These are phyloP conservation scores for Bibio marci DNA, from an alignment of 2,888 invertebrate species.

Conservation along the genomic window DNA sequence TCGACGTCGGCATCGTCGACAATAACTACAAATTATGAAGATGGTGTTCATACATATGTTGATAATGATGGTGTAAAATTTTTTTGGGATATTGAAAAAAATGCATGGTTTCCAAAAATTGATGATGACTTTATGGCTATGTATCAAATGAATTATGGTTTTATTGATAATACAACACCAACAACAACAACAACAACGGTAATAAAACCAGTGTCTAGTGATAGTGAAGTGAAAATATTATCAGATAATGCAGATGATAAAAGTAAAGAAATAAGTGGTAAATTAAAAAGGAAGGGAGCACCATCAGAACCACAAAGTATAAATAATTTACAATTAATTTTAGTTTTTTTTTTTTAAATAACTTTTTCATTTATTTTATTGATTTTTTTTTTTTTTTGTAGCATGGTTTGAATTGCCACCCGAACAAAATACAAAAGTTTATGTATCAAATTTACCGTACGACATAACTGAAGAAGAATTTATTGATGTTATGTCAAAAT, in stretches of 20 bases:
- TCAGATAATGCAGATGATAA: constrained; percentile 17
- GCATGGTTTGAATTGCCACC: constrained; percentile 91
- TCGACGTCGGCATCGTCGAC: constrained; percentile 11
- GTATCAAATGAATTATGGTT: constrained; percentile 92
- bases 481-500: constrained; percentile 86
- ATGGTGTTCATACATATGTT: constrained; percentile 62
- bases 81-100: constrained; percentile 81
- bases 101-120: constrained; percentile 93
- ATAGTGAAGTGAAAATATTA: constrained; percentile 2
- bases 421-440: constrained; percentile 83
- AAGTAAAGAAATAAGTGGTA: constrained; percentile 13
- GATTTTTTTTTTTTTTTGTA: constrained; percentile 15
- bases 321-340: constrained; percentile 11
- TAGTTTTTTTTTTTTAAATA: constrained; percentile 6
- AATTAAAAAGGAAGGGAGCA: constrained; percentile 32
- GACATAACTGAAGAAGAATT: constrained; percentile 82
- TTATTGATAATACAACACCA: constrained; percentile 40
- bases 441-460: constrained; percentile 79
- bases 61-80: constrained; percentile 77
- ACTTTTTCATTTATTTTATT: background rate
- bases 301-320: constrained; percentile 34
- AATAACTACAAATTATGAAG: constrained; percentile 48
- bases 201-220: constrained; percentile 13
- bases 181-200: constrained; percentile 7
- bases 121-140: constrained; percentile 92